Conservation (phyloP, 1,140 invertebrate species). For the Popillia japonica region DNA sequence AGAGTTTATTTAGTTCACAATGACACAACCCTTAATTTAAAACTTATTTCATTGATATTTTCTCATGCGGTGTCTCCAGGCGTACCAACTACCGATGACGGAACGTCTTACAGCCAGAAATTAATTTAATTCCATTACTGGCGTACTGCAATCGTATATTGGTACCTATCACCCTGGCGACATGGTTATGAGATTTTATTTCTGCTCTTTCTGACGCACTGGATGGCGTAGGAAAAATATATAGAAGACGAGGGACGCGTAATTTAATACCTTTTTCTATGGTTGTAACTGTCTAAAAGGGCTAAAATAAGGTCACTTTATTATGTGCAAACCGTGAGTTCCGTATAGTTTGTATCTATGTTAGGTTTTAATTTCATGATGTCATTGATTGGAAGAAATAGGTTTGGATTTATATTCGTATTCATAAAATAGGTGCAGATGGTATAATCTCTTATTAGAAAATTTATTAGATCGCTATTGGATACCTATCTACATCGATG, state of each 20-base stretch:
- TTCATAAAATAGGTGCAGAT: background rate
- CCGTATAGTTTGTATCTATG: conserved; percentile 4
- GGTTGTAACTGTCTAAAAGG: conserved; percentile 49
- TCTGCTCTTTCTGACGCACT: background rate
- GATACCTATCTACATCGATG: background rate
- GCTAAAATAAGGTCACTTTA: conserved; percentile 50
- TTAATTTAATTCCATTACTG: conserved; percentile 29
- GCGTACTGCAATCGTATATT: conserved; percentile 42
- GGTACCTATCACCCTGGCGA: conserved; percentile 36
- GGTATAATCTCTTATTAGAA: background rate
- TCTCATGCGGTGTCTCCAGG: conserved; percentile 46
- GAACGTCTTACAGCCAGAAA: conserved; percentile 38
- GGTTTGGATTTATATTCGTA: background rate
- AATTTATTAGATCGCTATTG: background rate
- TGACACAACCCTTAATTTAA: conserved; percentile 54
- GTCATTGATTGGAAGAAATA: conserved; percentile 20
- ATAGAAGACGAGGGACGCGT: conserved; percentile 41
- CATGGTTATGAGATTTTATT: conserved; percentile 50
- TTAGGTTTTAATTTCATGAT: conserved; percentile 22
- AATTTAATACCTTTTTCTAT: conserved; percentile 55
- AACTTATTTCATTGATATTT: conserved; percentile 54
- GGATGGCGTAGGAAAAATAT: conserved; percentile 1
- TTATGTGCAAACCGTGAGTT: conserved; percentile 41
- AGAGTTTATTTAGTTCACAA: conserved; percentile 47
- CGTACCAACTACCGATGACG: conserved; percentile 42